A percentile compares a stretch with the other conserved stretches of the same genome.
Conservation (phyloP, 2,797 vertebrate genomes). For the Kryptopterus vitreolus region DNA sequence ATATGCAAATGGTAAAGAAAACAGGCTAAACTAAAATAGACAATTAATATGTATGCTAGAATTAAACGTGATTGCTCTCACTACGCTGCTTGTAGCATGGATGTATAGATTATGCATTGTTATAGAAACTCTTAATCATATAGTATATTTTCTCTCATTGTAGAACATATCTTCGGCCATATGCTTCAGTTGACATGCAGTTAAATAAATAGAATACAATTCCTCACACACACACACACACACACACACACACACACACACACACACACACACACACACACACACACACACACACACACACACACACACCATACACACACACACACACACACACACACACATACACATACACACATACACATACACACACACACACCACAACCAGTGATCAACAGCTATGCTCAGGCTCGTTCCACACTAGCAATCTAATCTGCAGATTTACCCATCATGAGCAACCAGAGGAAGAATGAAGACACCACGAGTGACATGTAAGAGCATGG, state of each 20-base stretch:
- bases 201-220: not conserved
- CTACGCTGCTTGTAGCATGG: not conserved
- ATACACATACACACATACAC: constrained; percentile 29
- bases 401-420: not conserved
- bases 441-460: constrained; percentile 61
- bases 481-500: constrained; percentile 46
- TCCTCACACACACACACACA: constrained; percentile 4
- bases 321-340: constrained; percentile 39
- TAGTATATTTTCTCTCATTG: constrained; percentile 12
- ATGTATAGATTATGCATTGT: constrained; percentile 2
- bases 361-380: no score
- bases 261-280: constrained; percentile 39
- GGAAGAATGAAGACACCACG: constrained; percentile 47
- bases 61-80: not conserved
- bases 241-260: constrained; percentile 39
- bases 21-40: not conserved
- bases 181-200: constrained; percentile 14
- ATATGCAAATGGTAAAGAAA: constrained; percentile 12
- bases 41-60: constrained; percentile 18
- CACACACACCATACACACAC: constrained; percentile 17
- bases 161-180: not conserved
- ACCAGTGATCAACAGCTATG: constrained; percentile 1
- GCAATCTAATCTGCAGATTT: constrained; percentile 52
- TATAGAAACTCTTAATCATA: constrained; percentile 3
- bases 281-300: not conserved